Conservation (phyloP, 2,113 vertebrate genomes). For the Diadophis punctatus region DNA sequence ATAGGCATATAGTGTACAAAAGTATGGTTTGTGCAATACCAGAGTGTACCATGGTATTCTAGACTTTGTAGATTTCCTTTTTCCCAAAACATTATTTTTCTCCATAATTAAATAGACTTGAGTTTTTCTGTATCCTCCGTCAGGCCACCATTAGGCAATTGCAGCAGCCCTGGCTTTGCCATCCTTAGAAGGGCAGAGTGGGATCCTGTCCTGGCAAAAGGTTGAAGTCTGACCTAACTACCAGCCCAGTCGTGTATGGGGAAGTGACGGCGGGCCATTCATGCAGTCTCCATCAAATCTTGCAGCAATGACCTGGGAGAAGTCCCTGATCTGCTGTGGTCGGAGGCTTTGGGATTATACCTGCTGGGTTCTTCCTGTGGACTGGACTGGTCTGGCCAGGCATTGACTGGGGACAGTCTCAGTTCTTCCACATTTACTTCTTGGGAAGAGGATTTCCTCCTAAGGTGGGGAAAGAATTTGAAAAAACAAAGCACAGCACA, state of each 20-base stretch:
- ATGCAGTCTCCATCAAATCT: neutral
- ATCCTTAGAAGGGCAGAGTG: neutral
- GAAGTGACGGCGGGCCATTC: neutral
- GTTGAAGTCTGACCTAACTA: neutral
- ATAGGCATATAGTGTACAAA: neutral
- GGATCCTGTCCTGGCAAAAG: neutral
- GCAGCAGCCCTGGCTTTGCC: neutral
- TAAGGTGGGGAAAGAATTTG: conserved; percentile 22
- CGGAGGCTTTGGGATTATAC: neutral
- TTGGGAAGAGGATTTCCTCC: conserved; percentile 46
- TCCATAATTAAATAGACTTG: neutral
- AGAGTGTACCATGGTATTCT: neutral
- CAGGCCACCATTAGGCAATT: neutral
- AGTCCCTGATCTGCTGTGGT: neutral
- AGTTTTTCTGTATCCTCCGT: neutral
- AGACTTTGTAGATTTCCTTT: neutral
- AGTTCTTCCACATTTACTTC: conserved; percentile 58
- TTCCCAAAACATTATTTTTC: neutral
- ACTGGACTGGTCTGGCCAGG: conserved; percentile 63
- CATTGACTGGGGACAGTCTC: conserved; percentile 48
- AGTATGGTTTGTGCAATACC: neutral
- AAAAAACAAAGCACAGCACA: neutral
- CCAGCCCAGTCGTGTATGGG: neutral
- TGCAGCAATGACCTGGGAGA: neutral
- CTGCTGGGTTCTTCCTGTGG: conserved; percentile 62